Evolutionary conservation across 2,888 invertebrate species (phyloP).

Genomic region (Ditula angustiorana): DNA sequence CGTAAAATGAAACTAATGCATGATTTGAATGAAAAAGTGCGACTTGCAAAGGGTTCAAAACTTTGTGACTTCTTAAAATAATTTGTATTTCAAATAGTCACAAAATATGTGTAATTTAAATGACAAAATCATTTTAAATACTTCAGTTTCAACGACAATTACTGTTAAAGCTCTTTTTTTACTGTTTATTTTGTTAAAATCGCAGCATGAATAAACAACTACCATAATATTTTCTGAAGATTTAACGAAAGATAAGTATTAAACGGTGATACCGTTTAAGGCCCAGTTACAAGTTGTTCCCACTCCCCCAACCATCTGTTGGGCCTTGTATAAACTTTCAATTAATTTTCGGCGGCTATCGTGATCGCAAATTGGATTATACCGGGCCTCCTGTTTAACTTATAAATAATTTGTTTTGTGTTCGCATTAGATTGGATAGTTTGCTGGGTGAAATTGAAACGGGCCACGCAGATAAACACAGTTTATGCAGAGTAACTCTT

Average conservation of each 20-base stretch:
- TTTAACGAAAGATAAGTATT: conserved; percentile 10
- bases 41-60: too few relatives aligned
- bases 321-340: conserved; percentile 23
- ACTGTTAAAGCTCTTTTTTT: too few relatives aligned
- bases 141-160: too few relatives aligned
- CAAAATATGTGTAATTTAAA: too few relatives aligned
- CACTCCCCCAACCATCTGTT: conserved; percentile 23
- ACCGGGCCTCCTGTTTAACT: conserved; percentile 14
- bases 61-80: too few relatives aligned
- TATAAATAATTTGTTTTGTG: conserved; percentile 18
- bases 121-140: too few relatives aligned
- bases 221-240: neutral
- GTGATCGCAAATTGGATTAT: conserved; percentile 22
- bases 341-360: conserved; percentile 27
- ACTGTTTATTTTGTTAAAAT: neutral
- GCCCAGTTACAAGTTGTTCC: neutral
- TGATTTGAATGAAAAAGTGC: too few relatives aligned
- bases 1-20: too few relatives aligned
- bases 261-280: conserved; percentile 4
- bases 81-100: too few relatives aligned
- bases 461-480: neutral
- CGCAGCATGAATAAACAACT: neutral
- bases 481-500: too few relatives aligned
- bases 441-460: neutral
- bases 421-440: conserved; percentile 4